Evolutionary conservation across 2,888 invertebrate species (phyloP).

Genomic region (Euzophera pinguis): DNA sequence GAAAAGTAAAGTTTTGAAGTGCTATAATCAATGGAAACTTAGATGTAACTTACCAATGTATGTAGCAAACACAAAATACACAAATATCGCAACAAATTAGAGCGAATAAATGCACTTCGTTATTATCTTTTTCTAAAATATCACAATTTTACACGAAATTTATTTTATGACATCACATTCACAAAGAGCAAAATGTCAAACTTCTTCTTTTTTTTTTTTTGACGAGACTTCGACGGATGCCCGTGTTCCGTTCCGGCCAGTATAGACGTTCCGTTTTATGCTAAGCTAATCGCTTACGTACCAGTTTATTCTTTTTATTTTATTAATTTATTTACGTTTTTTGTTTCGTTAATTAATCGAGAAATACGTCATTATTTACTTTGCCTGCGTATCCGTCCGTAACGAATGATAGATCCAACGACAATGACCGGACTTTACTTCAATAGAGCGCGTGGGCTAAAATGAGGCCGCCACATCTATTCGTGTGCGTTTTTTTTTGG

Average conservation of each 20-base stretch:
- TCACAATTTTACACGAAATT: constrained; percentile 38
- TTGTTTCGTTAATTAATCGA: constrained; percentile 6
- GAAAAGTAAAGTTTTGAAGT: constrained; percentile 8
- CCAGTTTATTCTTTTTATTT: constrained; percentile 12
- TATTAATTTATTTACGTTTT: constrained; percentile 26
- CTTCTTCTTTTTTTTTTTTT: constrained; percentile 55
- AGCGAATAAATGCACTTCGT: constrained; percentile 20
- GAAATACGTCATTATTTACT: constrained; percentile 2
- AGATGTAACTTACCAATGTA: constrained; percentile 4
- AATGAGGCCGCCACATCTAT: constrained; percentile 57
- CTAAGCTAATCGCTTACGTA: constrained; percentile 37
- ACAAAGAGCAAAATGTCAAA: constrained; percentile 61
- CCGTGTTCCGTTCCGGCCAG: constrained; percentile 49
- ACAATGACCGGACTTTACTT: constrained; percentile 60
- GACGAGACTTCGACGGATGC: constrained; percentile 34
- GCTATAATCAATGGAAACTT: background rate
- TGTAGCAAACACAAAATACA: constrained; percentile 9
- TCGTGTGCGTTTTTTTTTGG: constrained; percentile 46
- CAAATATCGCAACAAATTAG: constrained; percentile 17
- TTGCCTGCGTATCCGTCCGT: constrained; percentile 29
- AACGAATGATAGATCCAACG: constrained; percentile 37
- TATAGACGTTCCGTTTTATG: constrained; percentile 68
- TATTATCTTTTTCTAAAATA: constrained; percentile 30
- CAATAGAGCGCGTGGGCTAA: constrained; percentile 53
- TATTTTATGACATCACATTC: constrained; percentile 50